Base-by-base conservation (phyloP, 2,113 vertebrate genomes). In the Salminus brasiliensis region DNA sequence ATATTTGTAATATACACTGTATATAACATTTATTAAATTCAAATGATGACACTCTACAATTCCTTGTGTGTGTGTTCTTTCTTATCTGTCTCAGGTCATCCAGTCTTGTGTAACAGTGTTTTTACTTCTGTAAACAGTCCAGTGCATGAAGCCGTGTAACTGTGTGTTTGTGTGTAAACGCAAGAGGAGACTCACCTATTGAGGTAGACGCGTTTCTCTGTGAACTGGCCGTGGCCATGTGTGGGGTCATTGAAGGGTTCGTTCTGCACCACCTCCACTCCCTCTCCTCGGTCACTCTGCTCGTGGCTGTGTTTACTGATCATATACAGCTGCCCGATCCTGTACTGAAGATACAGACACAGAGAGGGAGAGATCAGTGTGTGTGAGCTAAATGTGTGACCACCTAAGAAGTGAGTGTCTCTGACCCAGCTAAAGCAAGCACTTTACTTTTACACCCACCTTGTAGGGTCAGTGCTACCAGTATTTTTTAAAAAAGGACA, bases 171-270 rank as follows among this genome's bases (percentile, higher is more conserved):
- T 34, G 49, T 21, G 36, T 43, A 18, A 3, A 18, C 12, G 16
- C 3, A 0, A 4, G 27, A n/a, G 32, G 4, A 21, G 2, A 82
- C 94, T 89, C 80, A 94, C 97, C 96, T 98, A 94, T 96, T 98
- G 89, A 98, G 96, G 93, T 97, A 98, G 82, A 98, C 95, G 0
- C 97, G 93, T 88, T 74, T 80, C 63, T 80, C 79, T 7, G 71
- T 80, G 72, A 97, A 96, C 91, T 98, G 97, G 53, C 97, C 97
- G 23, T 95, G 95, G 88, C 97, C 97, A 0, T 98, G 95, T 57
- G 91, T 88, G 21, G 97, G 94, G 81, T 95, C 94, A 60, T 95
- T 92, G 0, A 93, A 95, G 76, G 95, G 95, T 9, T 96, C 93
- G 0, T 96, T 96, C 87, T 95, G 94, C 74, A 95, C 94, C 10